Percentiles rank a stretch among this genome's conserved stretches.
Evolutionary conservation across 2,113 vertebrate species (phyloP).

Genomic region (Ifrita kowaldi): DNA sequence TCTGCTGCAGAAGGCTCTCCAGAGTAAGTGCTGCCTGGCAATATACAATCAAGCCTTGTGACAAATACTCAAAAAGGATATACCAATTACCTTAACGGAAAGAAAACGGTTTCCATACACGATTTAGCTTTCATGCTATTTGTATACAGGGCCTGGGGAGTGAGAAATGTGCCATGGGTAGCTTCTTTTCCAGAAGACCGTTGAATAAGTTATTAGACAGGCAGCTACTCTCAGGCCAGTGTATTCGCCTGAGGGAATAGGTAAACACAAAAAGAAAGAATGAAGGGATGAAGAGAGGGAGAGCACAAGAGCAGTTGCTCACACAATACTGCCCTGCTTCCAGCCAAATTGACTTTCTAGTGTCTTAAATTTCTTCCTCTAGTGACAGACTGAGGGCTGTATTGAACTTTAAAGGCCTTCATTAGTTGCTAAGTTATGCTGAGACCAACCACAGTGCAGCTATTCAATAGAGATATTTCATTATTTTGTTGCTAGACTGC

Average conservation of each 20-base stretch:
- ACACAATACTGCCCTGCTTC: neutral
- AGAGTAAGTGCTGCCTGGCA: neutral
- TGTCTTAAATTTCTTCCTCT: slow-evolving; percentile 3
- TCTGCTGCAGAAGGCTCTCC: neutral
- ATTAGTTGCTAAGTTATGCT: slow-evolving; percentile 23
- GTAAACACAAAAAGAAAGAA: neutral
- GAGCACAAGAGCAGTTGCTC: neutral
- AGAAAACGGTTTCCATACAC: slow-evolving; percentile 6
- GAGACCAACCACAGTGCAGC: slow-evolving; percentile 8
- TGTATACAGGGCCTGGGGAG: neutral
- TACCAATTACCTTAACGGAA: neutral
- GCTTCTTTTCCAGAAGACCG: neutral
- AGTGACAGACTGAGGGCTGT: neutral
- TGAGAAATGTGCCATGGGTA: neutral
- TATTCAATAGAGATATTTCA: slow-evolving; percentile 24
- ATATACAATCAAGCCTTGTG: neutral
- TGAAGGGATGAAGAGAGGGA: neutral
- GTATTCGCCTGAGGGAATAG: neutral
- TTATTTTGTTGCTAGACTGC: neutral
- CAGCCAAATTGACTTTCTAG: neutral
- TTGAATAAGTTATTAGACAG: neutral
- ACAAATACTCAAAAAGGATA: neutral
- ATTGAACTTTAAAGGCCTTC: slow-evolving; percentile 30
- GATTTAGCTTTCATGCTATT: neutral
- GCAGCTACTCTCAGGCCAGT: neutral